Evolutionary conservation across 1,140 invertebrate genomes (phyloP), one percentile per base, ranked within the genome.

Genomic region (Scaptomyza graminum): DNA sequence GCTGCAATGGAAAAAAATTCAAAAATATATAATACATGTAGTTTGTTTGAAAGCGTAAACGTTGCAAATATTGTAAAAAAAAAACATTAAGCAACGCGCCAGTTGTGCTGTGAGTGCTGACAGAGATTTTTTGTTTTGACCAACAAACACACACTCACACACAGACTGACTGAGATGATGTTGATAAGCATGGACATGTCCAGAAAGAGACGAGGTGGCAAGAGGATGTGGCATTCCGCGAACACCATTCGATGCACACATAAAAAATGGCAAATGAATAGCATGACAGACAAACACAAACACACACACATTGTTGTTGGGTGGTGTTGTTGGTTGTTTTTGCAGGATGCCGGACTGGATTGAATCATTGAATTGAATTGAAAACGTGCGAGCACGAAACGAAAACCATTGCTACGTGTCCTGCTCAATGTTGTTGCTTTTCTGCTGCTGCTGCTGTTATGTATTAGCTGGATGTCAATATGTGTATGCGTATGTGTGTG

Each of bases 321-420:
- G 18, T 22, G 18, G 18, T 22, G 18, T 41, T 69, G 74, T 60
- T 22, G 47, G 66, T 72, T 79, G 77, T 74, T 64, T 64, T 65
- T 65, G 41, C 56, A 41, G 62, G 60, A 62, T 64, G 43, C 73
- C 43, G 78, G 66, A 85, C 78, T 55, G 79, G 76, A 85, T 84
- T 84, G 80, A 84, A 79, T 85, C 83, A 88, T 88, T 88, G 83
- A 88, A 88, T 88, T 80, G 83, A 88, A 88, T 88, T 88, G 83
- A 88, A 88, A 88, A 88, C 83, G 83, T 88, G 83, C 65, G 59
- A 76, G 75, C 82, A 87, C 78, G 82, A 65, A 85, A 76, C 71
- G 64, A 46, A 69, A 59, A 67, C 63, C 47, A 65, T 51, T 55
- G 43, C 60, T 74, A 74, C 75, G 72, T 78, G 71, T 75, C 37